These are phyloP conservation scores for Platerodrilus igneus DNA, from an alignment of 2,888 invertebrate species.

Conservation along the genomic window DNA sequence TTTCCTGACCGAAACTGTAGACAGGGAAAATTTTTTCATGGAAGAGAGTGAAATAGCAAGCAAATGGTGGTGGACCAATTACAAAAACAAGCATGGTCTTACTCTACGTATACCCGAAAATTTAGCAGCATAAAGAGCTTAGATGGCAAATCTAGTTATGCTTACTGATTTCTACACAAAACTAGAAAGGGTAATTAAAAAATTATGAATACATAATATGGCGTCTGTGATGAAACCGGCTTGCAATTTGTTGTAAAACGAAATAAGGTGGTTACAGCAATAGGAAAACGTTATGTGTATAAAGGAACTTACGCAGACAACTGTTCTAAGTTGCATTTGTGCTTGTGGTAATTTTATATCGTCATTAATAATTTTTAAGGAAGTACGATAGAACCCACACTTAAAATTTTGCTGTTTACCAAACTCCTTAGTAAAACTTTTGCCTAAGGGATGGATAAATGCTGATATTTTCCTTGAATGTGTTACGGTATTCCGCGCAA, in stretches of 20 bases:
- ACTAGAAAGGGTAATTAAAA: not conserved
- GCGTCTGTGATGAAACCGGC: constrained; percentile 9
- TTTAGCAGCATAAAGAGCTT: constrained; percentile 6
- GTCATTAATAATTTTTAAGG: too few species aligned
- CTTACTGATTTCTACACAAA: constrained; percentile 4
- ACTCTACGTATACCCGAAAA: constrained; percentile 8
- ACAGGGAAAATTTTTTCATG: constrained; percentile 2
- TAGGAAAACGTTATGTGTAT: constrained; percentile 1
- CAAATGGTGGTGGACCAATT: constrained; percentile 8
- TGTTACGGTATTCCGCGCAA: too few species aligned
- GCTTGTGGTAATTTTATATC: too few species aligned
- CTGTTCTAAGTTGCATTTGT: too few species aligned
- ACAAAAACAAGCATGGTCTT: constrained; percentile 4
- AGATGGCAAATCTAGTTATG: constrained; percentile 6
- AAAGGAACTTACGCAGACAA: constrained; percentile 3
- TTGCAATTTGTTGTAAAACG: constrained; percentile 6
- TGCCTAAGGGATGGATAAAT: too few species aligned
- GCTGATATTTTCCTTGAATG: too few species aligned
- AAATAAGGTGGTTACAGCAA: constrained; percentile 3
- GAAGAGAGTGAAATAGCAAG: constrained; percentile 2
- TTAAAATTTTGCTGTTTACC: too few species aligned
- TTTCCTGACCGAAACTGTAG: constrained; percentile 1
- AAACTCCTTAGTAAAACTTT: too few species aligned
- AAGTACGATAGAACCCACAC: too few species aligned
- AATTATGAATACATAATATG: constrained; percentile 1